phyloP scores from a whole-genome alignment of 1,140 invertebrate genomes.

The Drusus annulatus region DNA sequence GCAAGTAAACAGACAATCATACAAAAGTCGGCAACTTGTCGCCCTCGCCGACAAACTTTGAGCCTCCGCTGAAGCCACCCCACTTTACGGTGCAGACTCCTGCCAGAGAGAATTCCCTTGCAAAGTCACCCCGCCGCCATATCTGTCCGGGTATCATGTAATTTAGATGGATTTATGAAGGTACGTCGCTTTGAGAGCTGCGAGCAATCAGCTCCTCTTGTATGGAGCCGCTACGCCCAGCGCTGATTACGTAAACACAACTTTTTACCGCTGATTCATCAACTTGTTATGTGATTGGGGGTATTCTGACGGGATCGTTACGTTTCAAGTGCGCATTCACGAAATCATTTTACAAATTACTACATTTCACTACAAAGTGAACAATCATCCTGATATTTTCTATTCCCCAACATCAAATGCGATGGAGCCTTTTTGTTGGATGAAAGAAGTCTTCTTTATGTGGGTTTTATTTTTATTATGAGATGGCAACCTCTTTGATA shows the following conservation, averaged over 20 bases:
- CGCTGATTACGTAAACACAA: slow-evolving; percentile 53
- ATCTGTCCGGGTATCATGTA: slow-evolving; percentile 48
- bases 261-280: slow-evolving; percentile 45
- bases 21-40: not conserved
- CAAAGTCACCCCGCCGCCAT: slow-evolving; percentile 1
- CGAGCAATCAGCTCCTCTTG: slow-evolving; percentile 54
- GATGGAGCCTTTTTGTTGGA: too few species aligned
- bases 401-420: not conserved
- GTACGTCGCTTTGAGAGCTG: slow-evolving; percentile 47
- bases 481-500: too few species aligned
- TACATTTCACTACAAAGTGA: slow-evolving; percentile 8
- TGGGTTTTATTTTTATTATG: too few species aligned
- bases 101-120: not conserved
- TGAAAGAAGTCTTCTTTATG: too few species aligned
- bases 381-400: not conserved
- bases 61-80: not conserved
- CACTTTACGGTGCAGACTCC: slow-evolving; percentile 1
- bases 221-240: slow-evolving; percentile 38
- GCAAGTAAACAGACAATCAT: slow-evolving; percentile 6
- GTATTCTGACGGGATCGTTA: slow-evolving; percentile 28
- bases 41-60: slow-evolving; percentile 3
- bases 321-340: slow-evolving; percentile 2
- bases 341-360: not conserved
- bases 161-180: slow-evolving; percentile 57
- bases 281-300: slow-evolving; percentile 38